Percentiles rank a stretch among this genome's conserved stretches.
Evolutionary conservation across 2,113 vertebrate species (phyloP).

Genomic region (Dromiciops gliroides): DNA sequence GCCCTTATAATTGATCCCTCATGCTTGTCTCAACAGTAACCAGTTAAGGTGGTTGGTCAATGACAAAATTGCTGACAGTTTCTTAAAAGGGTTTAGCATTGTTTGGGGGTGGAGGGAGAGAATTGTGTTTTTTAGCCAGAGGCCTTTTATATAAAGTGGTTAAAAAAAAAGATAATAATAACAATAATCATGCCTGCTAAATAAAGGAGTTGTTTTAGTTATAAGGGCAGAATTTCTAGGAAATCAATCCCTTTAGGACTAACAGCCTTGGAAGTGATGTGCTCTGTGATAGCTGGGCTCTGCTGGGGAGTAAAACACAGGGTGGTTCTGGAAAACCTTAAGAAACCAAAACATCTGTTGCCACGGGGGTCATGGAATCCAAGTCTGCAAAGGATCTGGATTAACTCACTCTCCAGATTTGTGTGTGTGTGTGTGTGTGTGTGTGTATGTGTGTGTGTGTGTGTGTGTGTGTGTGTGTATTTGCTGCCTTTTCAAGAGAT

Average conservation of each 20-base stretch:
- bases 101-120: neutral
- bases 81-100: neutral
- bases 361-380: conserved; percentile 70
- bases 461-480: conserved; percentile 51
- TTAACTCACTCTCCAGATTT: conserved; percentile 74
- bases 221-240: neutral
- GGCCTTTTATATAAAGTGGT: neutral
- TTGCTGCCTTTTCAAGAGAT: conserved; percentile 71
- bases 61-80: neutral
- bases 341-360: conserved; percentile 70
- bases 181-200: neutral
- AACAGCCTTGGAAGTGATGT: neutral
- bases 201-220: neutral
- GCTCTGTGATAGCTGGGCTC: neutral
- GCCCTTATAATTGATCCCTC: neutral
- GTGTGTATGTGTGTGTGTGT: conserved; percentile 61
- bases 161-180: too few species aligned
- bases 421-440: conserved; percentile 16
- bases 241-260: neutral
- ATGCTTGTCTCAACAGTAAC: neutral
- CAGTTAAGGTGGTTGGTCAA: neutral
- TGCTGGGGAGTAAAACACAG: neutral
- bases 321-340: conserved; percentile 24
- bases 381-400: conserved; percentile 69
- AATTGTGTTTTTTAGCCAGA: neutral